A percentile compares a stretch with the other conserved stretches of the same genome.
phyloP scores from a whole-genome alignment of 2,888 invertebrate species.

The Nineta flava region DNA sequence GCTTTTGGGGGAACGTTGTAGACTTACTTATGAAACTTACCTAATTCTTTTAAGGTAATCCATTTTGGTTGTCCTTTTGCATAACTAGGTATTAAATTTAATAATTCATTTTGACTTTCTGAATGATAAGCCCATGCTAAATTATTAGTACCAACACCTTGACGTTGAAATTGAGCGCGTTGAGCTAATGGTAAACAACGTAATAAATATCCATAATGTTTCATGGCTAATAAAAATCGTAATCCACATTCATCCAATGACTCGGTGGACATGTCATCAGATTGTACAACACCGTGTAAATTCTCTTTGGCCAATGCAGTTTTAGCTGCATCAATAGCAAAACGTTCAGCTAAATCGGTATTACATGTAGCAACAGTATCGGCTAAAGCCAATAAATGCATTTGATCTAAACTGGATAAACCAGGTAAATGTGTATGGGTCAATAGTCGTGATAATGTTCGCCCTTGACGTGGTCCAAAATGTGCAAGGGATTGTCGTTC shows the following conservation, averaged over 20 bases:
- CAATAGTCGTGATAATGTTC: constrained; percentile 71
- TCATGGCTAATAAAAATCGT: constrained; percentile 89
- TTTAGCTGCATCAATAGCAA: constrained; percentile 53
- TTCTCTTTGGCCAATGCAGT: constrained; percentile 50
- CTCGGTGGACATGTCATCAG: constrained; percentile 45
- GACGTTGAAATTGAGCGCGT: constrained; percentile 67
- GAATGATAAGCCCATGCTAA: constrained; percentile 99
- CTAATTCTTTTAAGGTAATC: constrained; percentile 73
- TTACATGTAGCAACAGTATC: constrained; percentile 94
- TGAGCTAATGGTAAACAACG: constrained; percentile 86
- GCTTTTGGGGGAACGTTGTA: too few species aligned
- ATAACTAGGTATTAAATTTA: constrained; percentile 77
- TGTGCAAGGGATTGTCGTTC: constrained; percentile 65
- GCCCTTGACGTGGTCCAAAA: constrained; percentile 75
- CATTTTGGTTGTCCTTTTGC: constrained; percentile 75
- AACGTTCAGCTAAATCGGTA: constrained; percentile 70
- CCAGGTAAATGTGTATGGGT: constrained; percentile 94
- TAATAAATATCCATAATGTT: constrained; percentile 89
- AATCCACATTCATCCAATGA: constrained; percentile 95
- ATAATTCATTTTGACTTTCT: constrained; percentile 88
- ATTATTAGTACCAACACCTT: constrained; percentile 77
- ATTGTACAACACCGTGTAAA: constrained; percentile 32
- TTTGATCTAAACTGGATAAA: constrained; percentile 91
- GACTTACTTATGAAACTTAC: too few species aligned
- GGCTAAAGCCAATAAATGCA: constrained; percentile 96